Evolutionary conservation across 2,797 vertebrate genomes (phyloP).

Genomic region (Coregonus sp.): DNA sequence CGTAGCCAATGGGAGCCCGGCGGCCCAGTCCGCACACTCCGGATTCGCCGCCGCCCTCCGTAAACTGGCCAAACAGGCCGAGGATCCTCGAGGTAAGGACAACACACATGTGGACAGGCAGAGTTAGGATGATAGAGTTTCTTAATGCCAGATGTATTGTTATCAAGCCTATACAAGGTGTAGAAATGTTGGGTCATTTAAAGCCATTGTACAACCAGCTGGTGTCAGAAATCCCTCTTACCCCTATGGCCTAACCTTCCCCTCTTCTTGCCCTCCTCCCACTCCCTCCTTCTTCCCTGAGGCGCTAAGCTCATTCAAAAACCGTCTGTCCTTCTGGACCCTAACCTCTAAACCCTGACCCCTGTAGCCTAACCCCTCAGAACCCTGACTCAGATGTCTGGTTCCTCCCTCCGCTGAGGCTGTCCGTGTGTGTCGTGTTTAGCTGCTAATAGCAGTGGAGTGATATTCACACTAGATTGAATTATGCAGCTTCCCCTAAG

Average conservation of each 20-base stretch:
- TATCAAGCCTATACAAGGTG: neutral
- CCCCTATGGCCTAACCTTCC: neutral
- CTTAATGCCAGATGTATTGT: neutral
- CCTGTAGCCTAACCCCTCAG: constrained; percentile 17
- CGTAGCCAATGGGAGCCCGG: constrained; percentile 96
- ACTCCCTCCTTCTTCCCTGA: neutral
- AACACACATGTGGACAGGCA: constrained; percentile 1
- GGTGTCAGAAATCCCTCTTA: neutral
- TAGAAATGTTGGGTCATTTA: neutral
- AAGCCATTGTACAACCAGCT: neutral
- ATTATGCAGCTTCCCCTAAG: constrained; percentile 23
- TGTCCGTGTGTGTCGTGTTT: constrained; percentile 1
- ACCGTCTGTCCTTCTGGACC: constrained; percentile 8
- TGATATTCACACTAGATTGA: constrained; percentile 7
- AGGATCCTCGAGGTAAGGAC: constrained; percentile 94
- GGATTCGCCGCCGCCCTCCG: constrained; percentile 97
- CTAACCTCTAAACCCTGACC: neutral
- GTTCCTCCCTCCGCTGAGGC: neutral
- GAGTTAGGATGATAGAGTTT: neutral
- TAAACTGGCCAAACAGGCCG: constrained; percentile 98
- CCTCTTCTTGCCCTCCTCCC: too few species aligned
- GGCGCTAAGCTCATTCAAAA: neutral
- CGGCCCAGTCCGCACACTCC: constrained; percentile 90
- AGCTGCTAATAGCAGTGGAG: constrained; percentile 10
- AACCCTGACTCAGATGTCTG: constrained; percentile 9